Evolutionary conservation across 2,797 vertebrate species (phyloP), one percentile per base, ranked within the genome.

Genomic region (Phoxinus dragarum): DNA sequence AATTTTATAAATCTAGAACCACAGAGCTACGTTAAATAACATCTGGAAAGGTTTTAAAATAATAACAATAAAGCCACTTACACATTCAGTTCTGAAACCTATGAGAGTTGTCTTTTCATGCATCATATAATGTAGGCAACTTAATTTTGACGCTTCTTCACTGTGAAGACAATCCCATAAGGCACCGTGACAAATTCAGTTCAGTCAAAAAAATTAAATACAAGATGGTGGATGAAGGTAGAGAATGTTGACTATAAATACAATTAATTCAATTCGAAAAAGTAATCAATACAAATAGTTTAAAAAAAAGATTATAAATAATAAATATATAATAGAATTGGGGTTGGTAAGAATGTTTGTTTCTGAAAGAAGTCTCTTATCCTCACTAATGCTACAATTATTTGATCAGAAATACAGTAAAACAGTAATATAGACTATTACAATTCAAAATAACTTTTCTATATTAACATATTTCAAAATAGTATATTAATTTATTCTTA

Each of bases 1-100:
- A 11, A 47, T 74, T 66, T 36, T 49, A 49, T 49, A 82, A 74
- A 64, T 21, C 3, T 27, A 14, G 3, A 75, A 38, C 42, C 40
- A 75, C 56, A 64, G 31, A 49, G 23, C 23, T 74, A 21, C 66
- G 27, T 74, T 67, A 38, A 52, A 75, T 61, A 83, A 76, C 14
- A 61, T 21, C 19, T 47, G 54, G 44, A 34, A 38, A 38, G 8
- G 6, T 31, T 61, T 27, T 31, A 38, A 9, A 75, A 75, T 56
- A 38, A 34, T n/a, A 49, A 49, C 6, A 49, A 27, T 40, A 73
- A 8, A 64, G 31, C 40, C 56, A 44, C 42, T 66, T 23, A 21
- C 23, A 59, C 7, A 4, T 6, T 77, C 54, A 40, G 14, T 40
- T 59, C 23, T 77, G 23, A 77, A 77, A 61, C 14, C 56, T 59